Percentiles rank a stretch among this genome's conserved stretches.
Conservation (phyloP, 2,113 vertebrate species). For the Pycnonotus jocosus region DNA sequence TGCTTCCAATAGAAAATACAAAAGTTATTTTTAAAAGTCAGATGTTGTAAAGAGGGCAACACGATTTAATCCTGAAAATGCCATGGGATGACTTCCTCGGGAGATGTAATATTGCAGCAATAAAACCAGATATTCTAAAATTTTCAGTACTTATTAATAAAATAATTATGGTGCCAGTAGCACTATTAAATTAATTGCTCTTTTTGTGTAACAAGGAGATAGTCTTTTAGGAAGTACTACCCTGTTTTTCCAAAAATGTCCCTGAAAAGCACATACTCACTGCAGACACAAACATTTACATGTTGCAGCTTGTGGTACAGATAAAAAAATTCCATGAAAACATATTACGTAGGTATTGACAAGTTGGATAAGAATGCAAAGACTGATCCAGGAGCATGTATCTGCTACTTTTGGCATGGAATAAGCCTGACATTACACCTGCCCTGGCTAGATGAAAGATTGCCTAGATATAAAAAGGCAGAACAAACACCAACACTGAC, state of each 20-base stretch:
- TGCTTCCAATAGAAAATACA: neutral
- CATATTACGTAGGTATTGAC: conserved; percentile 14
- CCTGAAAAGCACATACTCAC: conserved; percentile 22
- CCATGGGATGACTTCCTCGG: neutral
- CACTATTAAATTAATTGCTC: neutral
- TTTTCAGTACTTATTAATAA: neutral
- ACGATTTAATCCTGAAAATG: neutral
- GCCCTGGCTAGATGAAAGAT: conserved; percentile 23
- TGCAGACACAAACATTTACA: conserved; percentile 36
- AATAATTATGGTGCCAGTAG: neutral
- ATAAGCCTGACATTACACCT: conserved; percentile 2
- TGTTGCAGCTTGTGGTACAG: conserved; percentile 28
- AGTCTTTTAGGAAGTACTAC: neutral
- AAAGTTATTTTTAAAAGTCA: neutral
- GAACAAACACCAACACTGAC: conserved; percentile 28
- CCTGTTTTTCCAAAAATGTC: neutral
- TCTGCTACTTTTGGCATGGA: conserved; percentile 18
- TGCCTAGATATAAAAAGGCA: neutral
- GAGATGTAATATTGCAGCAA: neutral
- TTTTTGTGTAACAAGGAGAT: neutral
- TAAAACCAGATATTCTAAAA: neutral
- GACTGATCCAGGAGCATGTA: neutral
- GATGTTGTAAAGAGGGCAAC: neutral
- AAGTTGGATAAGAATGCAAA: conserved; percentile 48
- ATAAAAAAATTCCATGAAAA: conserved; percentile 30